Conservation (phyloP, 2,888 invertebrate genomes). For the Scaptomyza caliginosa region DNA sequence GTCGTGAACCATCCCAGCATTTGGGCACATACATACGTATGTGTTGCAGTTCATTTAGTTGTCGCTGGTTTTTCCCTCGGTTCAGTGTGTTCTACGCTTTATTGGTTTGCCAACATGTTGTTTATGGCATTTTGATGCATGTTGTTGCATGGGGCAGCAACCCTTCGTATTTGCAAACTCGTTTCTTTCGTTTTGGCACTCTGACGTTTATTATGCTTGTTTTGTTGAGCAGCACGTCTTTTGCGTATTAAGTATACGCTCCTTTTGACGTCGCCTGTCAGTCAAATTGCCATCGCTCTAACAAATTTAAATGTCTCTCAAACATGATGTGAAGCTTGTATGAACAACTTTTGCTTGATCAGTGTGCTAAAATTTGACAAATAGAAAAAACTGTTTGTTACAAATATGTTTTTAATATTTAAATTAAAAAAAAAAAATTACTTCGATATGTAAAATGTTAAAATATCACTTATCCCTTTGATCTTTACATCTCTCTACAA, state of each 20-base stretch:
- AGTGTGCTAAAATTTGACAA: not conserved
- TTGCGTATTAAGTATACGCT: slow-evolving; percentile 59
- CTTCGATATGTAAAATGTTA: too few relatives aligned
- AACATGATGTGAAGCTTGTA: not conserved
- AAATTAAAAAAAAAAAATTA: too few relatives aligned
- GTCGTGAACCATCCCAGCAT: slow-evolving; percentile 6
- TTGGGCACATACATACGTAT: slow-evolving; percentile 5
- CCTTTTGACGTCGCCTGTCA: slow-evolving; percentile 54
- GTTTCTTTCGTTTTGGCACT: slow-evolving; percentile 22
- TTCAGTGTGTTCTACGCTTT: slow-evolving; percentile 60
- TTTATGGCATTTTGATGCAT: slow-evolving; percentile 71
- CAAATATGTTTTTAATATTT: too few relatives aligned
- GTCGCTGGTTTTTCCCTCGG: slow-evolving; percentile 7
- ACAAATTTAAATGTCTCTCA: slow-evolving; percentile 16
- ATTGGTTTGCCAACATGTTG: slow-evolving; percentile 69
- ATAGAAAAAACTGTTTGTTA: not conserved
- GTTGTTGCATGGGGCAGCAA: slow-evolving; percentile 51
- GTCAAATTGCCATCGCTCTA: slow-evolving; percentile 40
- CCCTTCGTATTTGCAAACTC: slow-evolving; percentile 48
- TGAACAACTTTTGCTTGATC: not conserved
- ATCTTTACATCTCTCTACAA: too few relatives aligned
- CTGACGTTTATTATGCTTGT: slow-evolving; percentile 73
- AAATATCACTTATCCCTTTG: too few relatives aligned
- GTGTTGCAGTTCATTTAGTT: slow-evolving; percentile 56
- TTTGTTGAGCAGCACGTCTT: slow-evolving; percentile 61